Conservation (phyloP, 2,797 vertebrate species). For the Pantherophis alleghaniensis region DNA sequence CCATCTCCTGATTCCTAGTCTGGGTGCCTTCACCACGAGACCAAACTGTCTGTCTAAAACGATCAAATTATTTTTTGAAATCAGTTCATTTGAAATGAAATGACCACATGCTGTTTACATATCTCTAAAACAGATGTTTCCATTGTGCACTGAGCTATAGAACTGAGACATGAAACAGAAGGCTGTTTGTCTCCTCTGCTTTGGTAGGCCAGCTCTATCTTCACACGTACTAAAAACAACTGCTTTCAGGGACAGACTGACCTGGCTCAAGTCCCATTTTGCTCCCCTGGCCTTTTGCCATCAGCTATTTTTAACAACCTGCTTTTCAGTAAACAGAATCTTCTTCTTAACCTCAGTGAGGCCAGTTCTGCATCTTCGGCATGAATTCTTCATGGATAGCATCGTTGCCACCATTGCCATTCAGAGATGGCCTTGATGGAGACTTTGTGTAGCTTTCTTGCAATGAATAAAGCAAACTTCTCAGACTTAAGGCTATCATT, state of each 20-base stretch:
- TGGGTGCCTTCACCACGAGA: neutral
- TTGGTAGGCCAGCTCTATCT: neutral
- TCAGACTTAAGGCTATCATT: neutral
- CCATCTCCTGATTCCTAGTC: neutral
- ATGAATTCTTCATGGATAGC: neutral
- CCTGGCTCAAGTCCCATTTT: accelerated
- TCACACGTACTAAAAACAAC: neutral
- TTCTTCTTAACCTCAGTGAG: neutral
- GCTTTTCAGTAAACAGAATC: neutral
- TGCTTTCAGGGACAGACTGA: neutral
- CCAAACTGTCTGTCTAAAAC: neutral
- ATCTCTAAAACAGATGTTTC: neutral
- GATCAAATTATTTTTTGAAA: neutral
- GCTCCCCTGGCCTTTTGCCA: neutral
- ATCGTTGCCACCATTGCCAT: neutral
- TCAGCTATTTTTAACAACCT: neutral
- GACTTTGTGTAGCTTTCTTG: neutral
- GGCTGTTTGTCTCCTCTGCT: neutral
- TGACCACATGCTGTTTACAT: neutral
- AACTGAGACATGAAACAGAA: neutral
- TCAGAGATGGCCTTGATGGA: neutral
- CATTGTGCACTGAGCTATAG: neutral
- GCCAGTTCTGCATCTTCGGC: neutral
- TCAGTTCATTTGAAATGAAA: neutral
- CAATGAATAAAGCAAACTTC: neutral